Percentiles rank a stretch among this genome's conserved stretches.
Evolutionary conservation across 2,113 vertebrate species (phyloP).

Genomic region (Corythaeola cristata): DNA sequence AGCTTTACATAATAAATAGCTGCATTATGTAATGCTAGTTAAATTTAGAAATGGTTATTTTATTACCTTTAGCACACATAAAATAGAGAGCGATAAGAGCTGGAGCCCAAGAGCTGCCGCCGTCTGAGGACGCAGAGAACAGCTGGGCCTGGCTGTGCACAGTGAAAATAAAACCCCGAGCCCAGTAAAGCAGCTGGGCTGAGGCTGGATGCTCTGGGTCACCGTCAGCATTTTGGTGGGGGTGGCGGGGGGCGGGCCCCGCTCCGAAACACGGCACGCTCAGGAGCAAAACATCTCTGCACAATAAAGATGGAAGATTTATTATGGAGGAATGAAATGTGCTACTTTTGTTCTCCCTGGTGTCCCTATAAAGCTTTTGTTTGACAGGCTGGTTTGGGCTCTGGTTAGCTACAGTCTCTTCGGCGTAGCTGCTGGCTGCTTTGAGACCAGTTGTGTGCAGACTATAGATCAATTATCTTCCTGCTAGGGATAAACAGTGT

Average conservation of each 20-base stretch:
- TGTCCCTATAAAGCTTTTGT: conserved; percentile 62
- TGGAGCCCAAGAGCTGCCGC: conserved; percentile 12
- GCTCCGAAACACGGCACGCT: background rate
- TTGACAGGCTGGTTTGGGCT: conserved; percentile 40
- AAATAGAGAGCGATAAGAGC: conserved; percentile 49
- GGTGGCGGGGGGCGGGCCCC: background rate
- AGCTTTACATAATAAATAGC: conserved; percentile 73
- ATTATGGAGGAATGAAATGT: conserved; percentile 61
- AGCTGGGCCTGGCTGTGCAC: conserved; percentile 12
- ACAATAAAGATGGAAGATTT: conserved; percentile 67
- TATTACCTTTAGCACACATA: conserved; percentile 69
- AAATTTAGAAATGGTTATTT: conserved; percentile 77
- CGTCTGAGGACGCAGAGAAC: conserved; percentile 22
- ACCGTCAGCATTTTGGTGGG: background rate
- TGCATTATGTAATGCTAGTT: conserved; percentile 73
- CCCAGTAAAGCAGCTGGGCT: background rate
- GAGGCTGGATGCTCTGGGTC: background rate
- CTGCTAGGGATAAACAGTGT: conserved; percentile 46
- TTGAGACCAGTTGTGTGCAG: conserved; percentile 54
- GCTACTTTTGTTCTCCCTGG: conserved; percentile 63
- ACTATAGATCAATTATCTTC: conserved; percentile 69
- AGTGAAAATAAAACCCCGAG: background rate
- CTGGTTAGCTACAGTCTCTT: background rate
- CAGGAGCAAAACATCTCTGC: conserved; percentile 37
- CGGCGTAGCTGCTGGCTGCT: conserved; percentile 35